Conservation (phyloP, 37 sponge, comb jelly and placozoan species). For the Diacarnus erythraeanus region DNA sequence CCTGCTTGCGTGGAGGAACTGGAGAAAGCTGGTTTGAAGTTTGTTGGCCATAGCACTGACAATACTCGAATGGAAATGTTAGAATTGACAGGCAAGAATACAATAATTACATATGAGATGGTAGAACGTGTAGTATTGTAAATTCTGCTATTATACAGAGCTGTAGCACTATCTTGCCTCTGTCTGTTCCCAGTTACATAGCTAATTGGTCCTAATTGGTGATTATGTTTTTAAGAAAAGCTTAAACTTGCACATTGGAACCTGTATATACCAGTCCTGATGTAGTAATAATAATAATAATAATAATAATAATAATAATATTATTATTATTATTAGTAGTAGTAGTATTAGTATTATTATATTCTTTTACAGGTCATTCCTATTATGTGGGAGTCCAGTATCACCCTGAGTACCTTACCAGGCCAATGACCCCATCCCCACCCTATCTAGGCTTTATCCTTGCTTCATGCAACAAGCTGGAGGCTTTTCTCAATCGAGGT, state of each 20-base stretch:
- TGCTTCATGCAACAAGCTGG: conserved; percentile 72
- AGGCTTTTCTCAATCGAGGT: conserved; percentile 40
- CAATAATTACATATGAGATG: no score
- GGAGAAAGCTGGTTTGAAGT: conserved; percentile 72
- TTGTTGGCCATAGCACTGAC: conserved; percentile 85
- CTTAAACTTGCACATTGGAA: no score
- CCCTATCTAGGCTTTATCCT: conserved; percentile 94
- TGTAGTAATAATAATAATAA: no score
- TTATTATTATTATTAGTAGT: no score
- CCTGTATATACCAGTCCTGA: no score
- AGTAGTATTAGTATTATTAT: no score
- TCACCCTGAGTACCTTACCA: conserved; percentile 93
- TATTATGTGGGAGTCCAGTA: conserved; percentile 93
- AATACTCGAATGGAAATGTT: conserved; percentile 90
- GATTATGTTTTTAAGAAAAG: no score
- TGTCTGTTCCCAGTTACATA: no score
- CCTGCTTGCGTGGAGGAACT: conserved; percentile 64
- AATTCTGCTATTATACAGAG: no score
- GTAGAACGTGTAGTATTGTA: not conserved
- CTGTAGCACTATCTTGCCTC: no score
- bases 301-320: no score
- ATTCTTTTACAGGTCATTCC: conserved; percentile 81
- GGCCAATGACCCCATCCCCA: conserved; percentile 91
- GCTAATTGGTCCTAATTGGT: no score
- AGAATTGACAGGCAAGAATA: conserved; percentile 73